phyloP scores from a whole-genome alignment of 53 echinoderm and acorn worm genomes.

The Mesocentrotus franciscanus region DNA sequence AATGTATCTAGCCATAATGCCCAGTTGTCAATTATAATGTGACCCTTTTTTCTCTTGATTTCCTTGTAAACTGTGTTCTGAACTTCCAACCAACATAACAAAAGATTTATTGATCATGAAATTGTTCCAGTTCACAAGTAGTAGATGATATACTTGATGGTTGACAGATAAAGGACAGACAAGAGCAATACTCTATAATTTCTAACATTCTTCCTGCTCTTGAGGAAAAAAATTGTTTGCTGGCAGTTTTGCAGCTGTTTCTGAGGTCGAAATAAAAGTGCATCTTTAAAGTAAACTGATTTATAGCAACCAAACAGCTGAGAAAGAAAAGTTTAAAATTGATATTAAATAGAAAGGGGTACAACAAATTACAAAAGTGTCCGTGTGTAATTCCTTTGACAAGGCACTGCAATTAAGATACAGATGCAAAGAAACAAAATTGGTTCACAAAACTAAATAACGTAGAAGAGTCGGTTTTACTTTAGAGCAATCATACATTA shows the following conservation, averaged over 20 bases:
- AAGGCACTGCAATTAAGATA: background rate
- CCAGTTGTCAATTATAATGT: background rate
- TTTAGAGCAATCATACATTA: background rate
- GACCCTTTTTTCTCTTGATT: background rate
- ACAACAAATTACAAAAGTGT: background rate
- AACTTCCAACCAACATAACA: background rate
- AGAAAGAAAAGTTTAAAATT: background rate
- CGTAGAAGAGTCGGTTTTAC: background rate
- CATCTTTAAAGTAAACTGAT: constrained; percentile 5
- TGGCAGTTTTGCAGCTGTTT: constrained; percentile 57
- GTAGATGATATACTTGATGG: background rate
- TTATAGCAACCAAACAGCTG: background rate
- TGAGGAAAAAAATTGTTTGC: constrained; percentile 23
- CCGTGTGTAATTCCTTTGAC: background rate
- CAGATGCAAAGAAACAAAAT: background rate
- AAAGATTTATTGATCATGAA: constrained; percentile 40
- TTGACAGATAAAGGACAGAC: background rate
- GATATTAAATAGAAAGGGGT: background rate
- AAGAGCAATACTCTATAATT: background rate
- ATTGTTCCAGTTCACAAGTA: background rate
- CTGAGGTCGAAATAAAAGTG: constrained; percentile 20
- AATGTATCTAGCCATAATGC: background rate
- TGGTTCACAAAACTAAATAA: background rate
- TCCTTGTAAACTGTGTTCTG: background rate
- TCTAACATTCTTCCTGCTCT: background rate